Percentiles rank a stretch among this genome's conserved stretches.
Evolutionary conservation across 1,140 invertebrate species (phyloP).

Genomic region (Bombus confusus): DNA sequence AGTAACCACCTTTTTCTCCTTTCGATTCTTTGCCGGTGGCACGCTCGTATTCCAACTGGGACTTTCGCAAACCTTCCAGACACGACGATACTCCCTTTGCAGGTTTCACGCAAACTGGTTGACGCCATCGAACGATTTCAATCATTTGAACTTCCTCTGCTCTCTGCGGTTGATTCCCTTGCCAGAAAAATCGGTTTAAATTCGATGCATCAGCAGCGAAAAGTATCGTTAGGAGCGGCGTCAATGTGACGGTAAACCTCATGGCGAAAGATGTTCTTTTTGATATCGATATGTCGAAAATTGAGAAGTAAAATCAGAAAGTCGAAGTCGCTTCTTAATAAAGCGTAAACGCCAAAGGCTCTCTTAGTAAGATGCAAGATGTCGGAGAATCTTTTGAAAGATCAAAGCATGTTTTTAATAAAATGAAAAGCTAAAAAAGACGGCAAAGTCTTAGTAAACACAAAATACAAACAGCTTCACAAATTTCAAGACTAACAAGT

Average conservation of each 20-base stretch:
- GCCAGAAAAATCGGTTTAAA: conserved; percentile 17
- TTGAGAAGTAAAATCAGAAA: too few relatives aligned
- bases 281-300: too few relatives aligned
- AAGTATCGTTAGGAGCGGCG: not conserved
- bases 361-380: too few relatives aligned
- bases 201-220: not conserved
- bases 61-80: not conserved
- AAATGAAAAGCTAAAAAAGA: too few relatives aligned
- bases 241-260: not conserved
- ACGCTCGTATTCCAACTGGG: conserved; percentile 32
- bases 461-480: not conserved
- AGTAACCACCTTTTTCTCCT: not conserved
- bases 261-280: not conserved
- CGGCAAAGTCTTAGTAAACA: too few relatives aligned
- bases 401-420: too few relatives aligned
- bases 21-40: not conserved
- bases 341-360: too few relatives aligned
- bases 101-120: conserved; percentile 59
- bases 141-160: conserved; percentile 26
- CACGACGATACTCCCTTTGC: conserved; percentile 22
- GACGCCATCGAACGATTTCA: conserved; percentile 61
- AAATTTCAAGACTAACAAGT: not conserved
- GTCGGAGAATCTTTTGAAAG: too few relatives aligned
- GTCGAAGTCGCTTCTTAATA: too few relatives aligned
- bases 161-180: not conserved